Conservation (phyloP, 2,113 vertebrate species). For the Grammomys dolichurus region DNA sequence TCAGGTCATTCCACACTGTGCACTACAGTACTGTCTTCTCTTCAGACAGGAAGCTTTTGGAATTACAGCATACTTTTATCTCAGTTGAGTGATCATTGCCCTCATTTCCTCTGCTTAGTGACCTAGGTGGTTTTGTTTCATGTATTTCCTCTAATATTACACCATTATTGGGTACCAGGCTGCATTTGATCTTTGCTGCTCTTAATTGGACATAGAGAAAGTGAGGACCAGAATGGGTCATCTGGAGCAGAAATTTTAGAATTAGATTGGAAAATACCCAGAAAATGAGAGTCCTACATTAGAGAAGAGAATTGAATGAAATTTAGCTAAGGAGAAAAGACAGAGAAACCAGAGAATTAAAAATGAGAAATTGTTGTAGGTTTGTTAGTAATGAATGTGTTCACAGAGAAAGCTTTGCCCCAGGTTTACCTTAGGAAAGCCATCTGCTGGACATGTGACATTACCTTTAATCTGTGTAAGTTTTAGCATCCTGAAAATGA, state of each 20-base stretch:
- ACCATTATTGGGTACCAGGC: neutral
- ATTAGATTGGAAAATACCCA: neutral
- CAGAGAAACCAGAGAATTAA: slow-evolving; percentile 31
- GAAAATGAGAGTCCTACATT: neutral
- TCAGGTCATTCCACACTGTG: neutral
- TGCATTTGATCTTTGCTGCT: neutral
- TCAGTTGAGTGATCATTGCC: neutral
- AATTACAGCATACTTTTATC: neutral
- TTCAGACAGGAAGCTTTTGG: neutral
- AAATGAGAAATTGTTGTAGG: neutral
- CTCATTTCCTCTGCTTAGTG: neutral
- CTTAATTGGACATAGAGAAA: slow-evolving; percentile 16
- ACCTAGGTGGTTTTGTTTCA: neutral
- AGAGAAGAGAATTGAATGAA: neutral
- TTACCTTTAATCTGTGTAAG: slow-evolving; percentile 18
- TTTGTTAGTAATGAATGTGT: slow-evolving; percentile 44
- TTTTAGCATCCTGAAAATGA: slow-evolving; percentile 38
- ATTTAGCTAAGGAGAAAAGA: neutral
- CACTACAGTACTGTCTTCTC: neutral
- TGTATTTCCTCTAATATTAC: neutral
- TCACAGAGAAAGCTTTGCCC: neutral
- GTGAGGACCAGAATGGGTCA: slow-evolving; percentile 7
- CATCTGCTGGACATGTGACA: neutral
- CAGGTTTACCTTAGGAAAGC: neutral
- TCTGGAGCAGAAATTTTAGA: slow-evolving; percentile 9